Evolutionary conservation across 2,888 invertebrate species (phyloP).

Genomic region (Mythimna pallens): DNA sequence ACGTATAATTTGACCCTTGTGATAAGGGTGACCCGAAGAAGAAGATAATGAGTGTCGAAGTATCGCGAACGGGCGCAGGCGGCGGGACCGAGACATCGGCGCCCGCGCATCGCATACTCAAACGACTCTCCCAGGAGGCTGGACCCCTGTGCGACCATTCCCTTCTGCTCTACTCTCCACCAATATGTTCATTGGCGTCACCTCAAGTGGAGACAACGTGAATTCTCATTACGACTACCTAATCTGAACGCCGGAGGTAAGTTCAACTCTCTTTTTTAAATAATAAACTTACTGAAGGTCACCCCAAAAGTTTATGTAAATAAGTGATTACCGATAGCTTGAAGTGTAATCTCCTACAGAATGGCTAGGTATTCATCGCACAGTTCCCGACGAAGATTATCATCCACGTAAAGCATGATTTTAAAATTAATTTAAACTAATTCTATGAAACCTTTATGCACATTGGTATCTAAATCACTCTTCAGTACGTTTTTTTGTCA

Average conservation of each 20-base stretch:
- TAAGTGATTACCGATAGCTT: slow-evolving; percentile 67
- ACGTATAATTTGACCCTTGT: slow-evolving; percentile 79
- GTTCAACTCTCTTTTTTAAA: slow-evolving; percentile 63
- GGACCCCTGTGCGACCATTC: slow-evolving; percentile 65
- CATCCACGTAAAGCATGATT: slow-evolving; percentile 34
- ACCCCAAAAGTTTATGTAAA: slow-evolving; percentile 73
- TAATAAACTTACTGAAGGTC: slow-evolving; percentile 74
- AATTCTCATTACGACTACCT: slow-evolving; percentile 89
- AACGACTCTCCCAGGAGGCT: slow-evolving; percentile 70
- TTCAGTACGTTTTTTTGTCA: neutral
- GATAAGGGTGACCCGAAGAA: slow-evolving; percentile 83
- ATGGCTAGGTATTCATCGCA: slow-evolving; percentile 39
- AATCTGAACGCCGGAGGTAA: slow-evolving; percentile 86
- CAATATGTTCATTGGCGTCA: slow-evolving; percentile 90
- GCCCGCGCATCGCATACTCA: slow-evolving; percentile 68
- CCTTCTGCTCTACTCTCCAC: slow-evolving; percentile 60
- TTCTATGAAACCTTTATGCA: slow-evolving; percentile 4
- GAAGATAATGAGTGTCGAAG: slow-evolving; percentile 77
- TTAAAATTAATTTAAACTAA: slow-evolving; percentile 16
- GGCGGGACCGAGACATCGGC: slow-evolving; percentile 50
- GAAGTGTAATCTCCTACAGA: slow-evolving; percentile 30
- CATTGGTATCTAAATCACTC: slow-evolving; percentile 9
- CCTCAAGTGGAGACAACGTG: slow-evolving; percentile 88
- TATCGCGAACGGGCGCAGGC: slow-evolving; percentile 65
- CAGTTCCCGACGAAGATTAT: slow-evolving; percentile 25